Base-by-base conservation (phyloP, 2,888 invertebrate genomes). In the Notodonta dromedarius region DNA sequence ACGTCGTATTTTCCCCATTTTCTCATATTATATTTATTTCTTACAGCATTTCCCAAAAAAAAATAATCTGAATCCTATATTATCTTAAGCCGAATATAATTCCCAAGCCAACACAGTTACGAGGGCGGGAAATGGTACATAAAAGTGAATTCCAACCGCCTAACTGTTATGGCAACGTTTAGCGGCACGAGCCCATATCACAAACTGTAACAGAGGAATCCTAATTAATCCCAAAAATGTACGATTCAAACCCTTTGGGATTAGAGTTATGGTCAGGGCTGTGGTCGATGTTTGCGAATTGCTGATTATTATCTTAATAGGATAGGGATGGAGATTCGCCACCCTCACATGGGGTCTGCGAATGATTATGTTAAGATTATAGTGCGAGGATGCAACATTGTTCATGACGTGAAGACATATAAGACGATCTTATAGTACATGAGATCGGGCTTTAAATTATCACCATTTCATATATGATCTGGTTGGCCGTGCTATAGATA, bases 221-320 rank as follows among this genome's bases (percentile, higher is more conserved):
- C 77, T 82, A 82, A 83, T 83, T 82, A 79, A 83, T 85, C 84
- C 84, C 80, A 84, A 89, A 90, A 90, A 88, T 88, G 80, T 82
- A 78, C 81, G 80, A 82, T 84, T 85, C 77, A 73, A 81, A 79
- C 80, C 75, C 73, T 73, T 60, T 39, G 69, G 70, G 79, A 73
- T 76, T 78, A 72, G 24, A 24, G 66, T 72, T 73, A 74, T 72
- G 66, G 75, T 64, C 61, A 68, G 69, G 81, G 75, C 74, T 67
- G 78, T 79, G 86, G 83, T 74, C 81, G 76, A 82, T 86, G 84
- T 87, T 84, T 81, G 87, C 84, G 85, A 87, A 89, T 89, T 86
- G 83, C 86, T 82, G 91, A 91, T 81, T 83, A 86, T 84, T 88
- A 91, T 91, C 91, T 90, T 87, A 90, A 91, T 91, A 87, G 90